A percentile compares a stretch with the other conserved stretches of the same genome.
Conservation (phyloP, 2,113 vertebrate species). For the Connochaetes taurinus region DNA sequence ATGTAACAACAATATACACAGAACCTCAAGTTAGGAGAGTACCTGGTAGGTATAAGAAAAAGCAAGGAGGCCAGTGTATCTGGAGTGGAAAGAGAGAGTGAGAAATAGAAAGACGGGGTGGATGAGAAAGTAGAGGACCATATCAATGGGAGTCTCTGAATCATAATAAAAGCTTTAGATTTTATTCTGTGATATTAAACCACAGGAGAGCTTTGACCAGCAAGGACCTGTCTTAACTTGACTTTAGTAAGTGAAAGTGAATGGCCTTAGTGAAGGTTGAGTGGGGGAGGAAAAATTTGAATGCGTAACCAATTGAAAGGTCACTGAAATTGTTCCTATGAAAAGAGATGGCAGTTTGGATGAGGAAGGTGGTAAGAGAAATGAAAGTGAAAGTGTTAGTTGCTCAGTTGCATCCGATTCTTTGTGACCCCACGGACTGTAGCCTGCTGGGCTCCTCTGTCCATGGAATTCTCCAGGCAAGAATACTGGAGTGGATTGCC, state of each 20-base stretch:
- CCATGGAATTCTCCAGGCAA: background rate
- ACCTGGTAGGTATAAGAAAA: background rate
- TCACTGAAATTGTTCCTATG: background rate
- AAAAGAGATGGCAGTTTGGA: background rate
- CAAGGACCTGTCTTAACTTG: background rate
- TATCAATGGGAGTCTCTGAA: background rate
- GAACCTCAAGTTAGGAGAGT: background rate
- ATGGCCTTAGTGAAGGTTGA: background rate
- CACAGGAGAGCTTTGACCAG: background rate
- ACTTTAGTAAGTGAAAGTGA: background rate
- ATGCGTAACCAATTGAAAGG: background rate
- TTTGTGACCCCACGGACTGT: background rate
- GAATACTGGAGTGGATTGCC: background rate
- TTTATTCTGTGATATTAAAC: background rate
- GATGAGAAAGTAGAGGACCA: background rate
- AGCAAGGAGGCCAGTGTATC: background rate
- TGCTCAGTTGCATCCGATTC: rapidly evolving
- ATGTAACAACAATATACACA: background rate
- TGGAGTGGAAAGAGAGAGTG: background rate
- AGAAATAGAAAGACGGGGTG: background rate
- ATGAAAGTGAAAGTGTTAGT: background rate
- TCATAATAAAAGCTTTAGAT: background rate
- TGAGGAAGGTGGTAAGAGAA: background rate
- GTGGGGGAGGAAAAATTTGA: background rate
- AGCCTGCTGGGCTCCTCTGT: background rate